Conservation (phyloP, 2,113 vertebrate species). For the Ameiurus melas region DNA sequence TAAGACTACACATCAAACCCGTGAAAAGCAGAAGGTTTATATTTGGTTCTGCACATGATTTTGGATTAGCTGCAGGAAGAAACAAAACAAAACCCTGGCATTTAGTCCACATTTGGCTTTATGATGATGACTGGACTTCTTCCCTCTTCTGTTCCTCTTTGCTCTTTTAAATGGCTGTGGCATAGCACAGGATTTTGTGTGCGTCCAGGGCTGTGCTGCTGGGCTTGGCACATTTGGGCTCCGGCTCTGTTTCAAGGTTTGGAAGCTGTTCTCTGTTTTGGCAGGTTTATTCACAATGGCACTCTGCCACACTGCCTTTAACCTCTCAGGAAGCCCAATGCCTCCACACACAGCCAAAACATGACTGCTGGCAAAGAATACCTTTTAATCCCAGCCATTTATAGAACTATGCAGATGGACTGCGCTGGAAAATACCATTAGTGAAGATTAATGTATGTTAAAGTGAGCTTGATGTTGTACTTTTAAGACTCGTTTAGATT, state of each 20-base stretch:
- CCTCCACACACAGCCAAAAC: neutral
- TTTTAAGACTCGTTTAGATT: neutral
- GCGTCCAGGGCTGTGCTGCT: neutral
- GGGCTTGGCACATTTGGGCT: conserved; percentile 14
- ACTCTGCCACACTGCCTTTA: conserved; percentile 22
- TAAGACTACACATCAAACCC: neutral
- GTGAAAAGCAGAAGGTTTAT: neutral
- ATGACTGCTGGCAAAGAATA: conserved; percentile 11
- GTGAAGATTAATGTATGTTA: neutral
- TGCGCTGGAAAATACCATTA: neutral
- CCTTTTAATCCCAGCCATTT: conserved; percentile 24
- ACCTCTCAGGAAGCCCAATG: conserved; percentile 34
- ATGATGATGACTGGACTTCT: neutral
- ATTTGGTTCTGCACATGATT: neutral
- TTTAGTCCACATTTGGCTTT: neutral
- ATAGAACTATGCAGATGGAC: conserved; percentile 1
- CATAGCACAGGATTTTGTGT: neutral
- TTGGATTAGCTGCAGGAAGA: neutral
- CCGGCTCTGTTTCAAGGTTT: conserved; percentile 4
- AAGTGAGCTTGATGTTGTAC: neutral
- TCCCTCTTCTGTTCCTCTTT: conserved; percentile 1
- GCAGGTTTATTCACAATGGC: conserved; percentile 17
- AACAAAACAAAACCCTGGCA: neutral
- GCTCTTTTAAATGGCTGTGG: conserved; percentile 11
- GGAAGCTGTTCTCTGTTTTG: conserved; percentile 23